phyloP scores from a whole-genome alignment of 2,113 vertebrate genomes.

The Chaenogobius annularis region DNA sequence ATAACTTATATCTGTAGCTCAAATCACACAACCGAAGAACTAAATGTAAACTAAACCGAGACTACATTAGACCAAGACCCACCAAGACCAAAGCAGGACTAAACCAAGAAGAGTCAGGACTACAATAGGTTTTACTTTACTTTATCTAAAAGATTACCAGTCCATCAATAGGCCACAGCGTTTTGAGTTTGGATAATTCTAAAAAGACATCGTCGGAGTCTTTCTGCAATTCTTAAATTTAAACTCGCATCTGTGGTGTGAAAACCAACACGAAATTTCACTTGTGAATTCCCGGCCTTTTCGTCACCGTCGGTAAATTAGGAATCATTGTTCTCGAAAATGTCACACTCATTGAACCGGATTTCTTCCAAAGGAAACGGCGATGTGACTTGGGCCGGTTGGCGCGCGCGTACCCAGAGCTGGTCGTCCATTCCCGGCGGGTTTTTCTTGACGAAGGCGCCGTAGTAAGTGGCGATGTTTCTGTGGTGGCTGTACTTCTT shows the following conservation, averaged over 20 bases:
- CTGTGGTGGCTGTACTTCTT: conserved; percentile 99
- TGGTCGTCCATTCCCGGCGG: conserved; percentile 97
- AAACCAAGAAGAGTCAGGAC: neutral
- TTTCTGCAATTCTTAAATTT: neutral
- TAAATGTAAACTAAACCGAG: neutral
- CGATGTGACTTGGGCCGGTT: conserved; percentile 1
- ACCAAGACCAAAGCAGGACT: neutral
- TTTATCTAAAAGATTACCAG: neutral
- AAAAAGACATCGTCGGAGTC: neutral
- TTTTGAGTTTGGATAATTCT: neutral
- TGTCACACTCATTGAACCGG: conserved; percentile 4
- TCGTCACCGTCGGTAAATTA: neutral
- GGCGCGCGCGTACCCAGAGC: conserved; percentile 83
- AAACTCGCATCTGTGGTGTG: conserved; percentile 11
- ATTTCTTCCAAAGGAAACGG: neutral
- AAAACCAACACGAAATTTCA: neutral
- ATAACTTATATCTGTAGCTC: too few species aligned
- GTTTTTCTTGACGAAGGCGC: conserved; percentile 98
- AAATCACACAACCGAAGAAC: too few species aligned
- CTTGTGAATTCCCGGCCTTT: neutral
- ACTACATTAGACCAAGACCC: neutral
- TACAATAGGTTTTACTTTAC: neutral
- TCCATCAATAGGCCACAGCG: neutral
- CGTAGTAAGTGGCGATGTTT: conserved; percentile 93
- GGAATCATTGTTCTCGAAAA: conserved; percentile 1